A percentile compares a stretch with the other conserved stretches of the same genome.
Evolutionary conservation across 2,797 vertebrate genomes (phyloP).

Genomic region (Echeneis naucrates): DNA sequence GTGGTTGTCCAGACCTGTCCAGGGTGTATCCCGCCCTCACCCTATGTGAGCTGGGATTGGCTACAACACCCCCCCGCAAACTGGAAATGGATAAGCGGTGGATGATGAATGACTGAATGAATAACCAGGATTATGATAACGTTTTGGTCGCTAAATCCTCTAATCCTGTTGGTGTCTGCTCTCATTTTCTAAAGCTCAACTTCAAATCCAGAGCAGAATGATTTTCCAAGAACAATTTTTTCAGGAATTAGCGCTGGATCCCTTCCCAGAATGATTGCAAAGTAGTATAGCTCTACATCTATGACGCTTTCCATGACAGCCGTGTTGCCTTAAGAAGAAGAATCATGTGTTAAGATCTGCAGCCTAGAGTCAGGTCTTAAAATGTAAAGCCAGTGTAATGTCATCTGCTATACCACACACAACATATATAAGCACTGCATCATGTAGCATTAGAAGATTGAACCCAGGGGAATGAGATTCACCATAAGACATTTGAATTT

Average conservation of each 20-base stretch:
- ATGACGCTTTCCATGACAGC: not conserved
- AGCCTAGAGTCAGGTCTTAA: not conserved
- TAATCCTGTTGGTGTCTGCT: not conserved
- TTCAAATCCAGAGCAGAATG: not conserved
- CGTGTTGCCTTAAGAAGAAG: not conserved
- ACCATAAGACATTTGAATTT: not conserved
- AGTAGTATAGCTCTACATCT: not conserved
- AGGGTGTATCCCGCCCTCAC: too few relatives aligned
- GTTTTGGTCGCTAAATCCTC: not conserved
- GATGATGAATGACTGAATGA: too few relatives aligned
- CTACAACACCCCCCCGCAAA: too few relatives aligned
- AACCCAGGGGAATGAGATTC: not conserved
- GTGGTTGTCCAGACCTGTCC: too few relatives aligned
- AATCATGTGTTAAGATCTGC: not conserved
- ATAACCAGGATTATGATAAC: not conserved
- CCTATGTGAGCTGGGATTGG: too few relatives aligned
- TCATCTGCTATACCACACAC: conserved; percentile 2
- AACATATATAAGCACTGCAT: not conserved
- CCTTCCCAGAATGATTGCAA: conserved; percentile 11
- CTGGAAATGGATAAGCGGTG: too few relatives aligned
- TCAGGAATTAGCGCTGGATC: not conserved
- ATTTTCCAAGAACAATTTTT: not conserved
- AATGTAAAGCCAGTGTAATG: not conserved
- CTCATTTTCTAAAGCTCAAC: conserved; percentile 1
- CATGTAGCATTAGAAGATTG: not conserved